Base-by-base conservation (phyloP, 2,797 vertebrate genomes). In the Platyrinchus mystaceus region DNA sequence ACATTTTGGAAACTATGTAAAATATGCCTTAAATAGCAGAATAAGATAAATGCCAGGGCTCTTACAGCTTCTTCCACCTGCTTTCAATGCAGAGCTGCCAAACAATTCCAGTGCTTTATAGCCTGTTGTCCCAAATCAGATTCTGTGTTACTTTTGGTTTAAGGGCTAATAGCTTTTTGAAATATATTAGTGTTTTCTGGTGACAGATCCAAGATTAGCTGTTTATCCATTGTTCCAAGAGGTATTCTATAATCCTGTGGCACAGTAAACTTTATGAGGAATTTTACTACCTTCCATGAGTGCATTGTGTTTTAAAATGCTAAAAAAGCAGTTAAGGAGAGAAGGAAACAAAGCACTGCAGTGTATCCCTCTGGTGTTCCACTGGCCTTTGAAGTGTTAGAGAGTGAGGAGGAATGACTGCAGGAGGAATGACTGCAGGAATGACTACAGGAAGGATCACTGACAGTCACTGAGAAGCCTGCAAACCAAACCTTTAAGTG, bases 161-260 rank as follows among this genome's bases (percentile, higher is more conserved):
- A 94, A 92, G 94, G 73, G 93, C 87, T 93, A 97, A 97, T 96
- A 91, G 89, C 89, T 96, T 96, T 94, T 93, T 94, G 87, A 95
- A 97, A 96, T 94, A 93, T 92, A 92, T 96, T 94, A 89, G 91
- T 66, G 73, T 58, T 90, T 96, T 87, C 74, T 88, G 69, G 95
- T 91, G 94, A 89, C 87, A 88, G 87, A 92, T 84, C 87, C 66
- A 49, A 95, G 93, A 96, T 97, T 88, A 89, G 94, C 77, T 91
- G 59, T 90, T 95, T 91, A 92, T 93, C 95, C 90, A n/a, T 78
- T 75, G 77, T 95, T 95, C 73, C 52, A 63, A 92, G 73, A 92
- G 50, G 67, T 93, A 58, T 95, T 95, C 92, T 81, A 68, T 81
- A 96, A 89, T 95, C 84, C 89, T 75, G 82, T 94, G 92, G 80